These are phyloP conservation scores for Amphiura filiformis DNA, from an alignment of 35 echinoderm and acorn worm species.

Conservation along the genomic window DNA sequence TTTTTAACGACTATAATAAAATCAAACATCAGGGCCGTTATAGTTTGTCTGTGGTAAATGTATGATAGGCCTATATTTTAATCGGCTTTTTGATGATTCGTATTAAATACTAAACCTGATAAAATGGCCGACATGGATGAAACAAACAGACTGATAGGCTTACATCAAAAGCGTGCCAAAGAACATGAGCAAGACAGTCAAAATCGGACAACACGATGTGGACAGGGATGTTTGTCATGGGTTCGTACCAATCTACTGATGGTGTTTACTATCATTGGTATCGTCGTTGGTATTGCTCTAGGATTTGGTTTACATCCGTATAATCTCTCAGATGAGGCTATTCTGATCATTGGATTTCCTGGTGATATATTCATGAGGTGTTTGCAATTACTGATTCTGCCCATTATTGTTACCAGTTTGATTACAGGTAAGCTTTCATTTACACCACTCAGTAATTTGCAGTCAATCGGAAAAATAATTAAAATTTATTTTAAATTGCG, in stretches of 20 bases:
- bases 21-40: too few species aligned
- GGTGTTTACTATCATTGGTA: slow-evolving; percentile 59
- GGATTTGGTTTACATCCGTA: slow-evolving; percentile 61
- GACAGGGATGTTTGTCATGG: slow-evolving; percentile 49
- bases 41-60: too few species aligned
- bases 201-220: too few species aligned
- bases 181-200: too few species aligned
- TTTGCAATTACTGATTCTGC: slow-evolving; percentile 93
- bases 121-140: too few species aligned
- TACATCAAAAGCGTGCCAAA: too few species aligned
- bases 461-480: not conserved
- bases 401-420: slow-evolving; percentile 83
- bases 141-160: too few species aligned
- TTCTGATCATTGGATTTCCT: slow-evolving; percentile 83
- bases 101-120: too few species aligned
- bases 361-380: slow-evolving; percentile 90
- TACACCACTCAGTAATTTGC: not conserved
- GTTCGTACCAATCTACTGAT: slow-evolving; percentile 63
- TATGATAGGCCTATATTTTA: too few species aligned
- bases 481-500: too few species aligned
- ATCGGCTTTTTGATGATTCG: too few species aligned
- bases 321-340: slow-evolving; percentile 62
- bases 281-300: slow-evolving; percentile 59
- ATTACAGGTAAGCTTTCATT: slow-evolving; percentile 71
- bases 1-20: too few species aligned